A percentile compares a stretch with the other conserved stretches of the same genome.
phyloP scores from a whole-genome alignment of 2,797 vertebrate genomes.

The Florisuga fusca region DNA sequence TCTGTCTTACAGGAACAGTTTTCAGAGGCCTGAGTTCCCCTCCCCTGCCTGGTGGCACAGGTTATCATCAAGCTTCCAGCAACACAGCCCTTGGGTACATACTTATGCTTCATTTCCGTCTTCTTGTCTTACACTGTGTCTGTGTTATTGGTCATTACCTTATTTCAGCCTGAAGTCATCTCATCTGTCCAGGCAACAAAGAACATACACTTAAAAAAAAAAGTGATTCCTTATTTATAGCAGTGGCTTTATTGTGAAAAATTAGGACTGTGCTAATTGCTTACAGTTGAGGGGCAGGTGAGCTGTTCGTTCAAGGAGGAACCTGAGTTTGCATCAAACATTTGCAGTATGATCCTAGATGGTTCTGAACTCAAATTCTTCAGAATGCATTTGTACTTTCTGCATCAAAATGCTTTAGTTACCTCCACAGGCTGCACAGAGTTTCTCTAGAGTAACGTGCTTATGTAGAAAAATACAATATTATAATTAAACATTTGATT shows the following conservation, averaged over 20 bases:
- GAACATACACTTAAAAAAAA: neutral
- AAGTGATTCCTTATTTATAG: neutral
- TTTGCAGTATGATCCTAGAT: neutral
- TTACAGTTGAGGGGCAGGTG: neutral
- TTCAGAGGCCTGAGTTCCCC: neutral
- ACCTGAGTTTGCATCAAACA: neutral
- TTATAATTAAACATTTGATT: neutral
- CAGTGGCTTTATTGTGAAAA: neutral
- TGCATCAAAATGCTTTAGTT: neutral
- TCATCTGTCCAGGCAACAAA: neutral
- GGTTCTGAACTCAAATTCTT: neutral
- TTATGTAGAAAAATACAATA: neutral
- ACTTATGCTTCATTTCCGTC: neutral
- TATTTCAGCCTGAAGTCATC: neutral
- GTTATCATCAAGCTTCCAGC: neutral
- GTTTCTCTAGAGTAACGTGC: neutral
- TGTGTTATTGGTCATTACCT: neutral
- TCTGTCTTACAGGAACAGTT: fast-evolving
- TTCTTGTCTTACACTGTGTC: fast-evolving
- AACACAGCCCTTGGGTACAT: fast-evolving
- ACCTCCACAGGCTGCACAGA: neutral
- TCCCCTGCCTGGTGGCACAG: neutral
- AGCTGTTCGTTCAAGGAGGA: neutral
- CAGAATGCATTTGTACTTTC: neutral
- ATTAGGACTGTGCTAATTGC: neutral